Conservation (phyloP, 2,113 vertebrate genomes). For the Cyanoderma ruficeps region DNA sequence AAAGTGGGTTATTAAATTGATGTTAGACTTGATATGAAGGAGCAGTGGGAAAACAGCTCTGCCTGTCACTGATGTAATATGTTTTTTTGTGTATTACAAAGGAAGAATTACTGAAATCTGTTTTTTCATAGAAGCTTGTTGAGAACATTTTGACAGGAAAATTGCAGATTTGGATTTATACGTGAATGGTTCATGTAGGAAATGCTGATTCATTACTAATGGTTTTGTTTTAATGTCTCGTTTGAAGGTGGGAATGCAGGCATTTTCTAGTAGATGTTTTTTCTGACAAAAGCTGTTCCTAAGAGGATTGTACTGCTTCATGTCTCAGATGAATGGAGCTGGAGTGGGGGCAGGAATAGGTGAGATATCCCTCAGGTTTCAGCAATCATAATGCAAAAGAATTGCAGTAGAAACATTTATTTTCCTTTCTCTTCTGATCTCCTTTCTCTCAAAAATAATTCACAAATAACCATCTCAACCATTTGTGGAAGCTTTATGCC, state of each 20-base stretch:
- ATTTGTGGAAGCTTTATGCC: not conserved
- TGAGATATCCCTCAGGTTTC: not conserved
- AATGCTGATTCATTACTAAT: not conserved
- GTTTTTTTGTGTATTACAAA: not conserved
- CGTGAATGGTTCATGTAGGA: not conserved
- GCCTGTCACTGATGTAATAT: not conserved
- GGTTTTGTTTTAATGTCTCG: not conserved
- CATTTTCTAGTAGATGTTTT: not conserved
- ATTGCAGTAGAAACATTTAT: not conserved
- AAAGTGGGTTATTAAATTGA: not conserved
- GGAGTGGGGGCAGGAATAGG: not conserved
- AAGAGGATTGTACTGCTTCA: not conserved
- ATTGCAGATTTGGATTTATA: not conserved
- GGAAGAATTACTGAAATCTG: not conserved
- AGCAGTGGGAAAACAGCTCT: not conserved
- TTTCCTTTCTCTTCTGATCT: not conserved
- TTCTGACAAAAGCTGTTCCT: constrained; percentile 6
- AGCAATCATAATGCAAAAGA: not conserved
- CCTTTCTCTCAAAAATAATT: not conserved
- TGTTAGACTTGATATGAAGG: not conserved
- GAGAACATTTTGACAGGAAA: not conserved
- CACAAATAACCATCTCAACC: not conserved
- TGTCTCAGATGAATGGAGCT: not conserved
- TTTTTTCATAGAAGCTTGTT: not conserved
- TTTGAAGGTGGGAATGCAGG: not conserved